Conservation (phyloP, 2,113 vertebrate genomes). For the Acanthochromis polyacanthus region DNA sequence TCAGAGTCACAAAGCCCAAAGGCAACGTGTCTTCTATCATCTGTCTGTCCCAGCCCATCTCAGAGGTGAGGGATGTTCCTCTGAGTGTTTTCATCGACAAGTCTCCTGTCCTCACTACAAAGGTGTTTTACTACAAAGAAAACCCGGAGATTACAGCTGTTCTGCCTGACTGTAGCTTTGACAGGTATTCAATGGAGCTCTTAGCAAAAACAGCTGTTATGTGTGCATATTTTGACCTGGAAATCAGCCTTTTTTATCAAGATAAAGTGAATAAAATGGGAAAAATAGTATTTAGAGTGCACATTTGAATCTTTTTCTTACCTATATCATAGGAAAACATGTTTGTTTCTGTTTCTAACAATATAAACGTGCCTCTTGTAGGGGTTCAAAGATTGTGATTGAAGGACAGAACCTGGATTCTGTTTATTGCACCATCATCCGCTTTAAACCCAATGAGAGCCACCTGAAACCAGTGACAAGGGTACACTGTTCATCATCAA, state of each 20-base stretch:
- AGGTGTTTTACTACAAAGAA: conserved; percentile 90
- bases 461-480: conserved; percentile 82
- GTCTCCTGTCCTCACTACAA: conserved; percentile 83
- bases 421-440: conserved; percentile 83
- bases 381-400: conserved; percentile 90
- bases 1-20: conserved; percentile 74
- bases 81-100: conserved; percentile 89
- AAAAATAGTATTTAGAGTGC: too few relatives aligned
- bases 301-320: neutral
- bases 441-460: conserved; percentile 86
- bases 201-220: neutral
- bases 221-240: neutral
- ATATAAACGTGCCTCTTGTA: conserved; percentile 48
- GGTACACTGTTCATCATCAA: conserved; percentile 60
- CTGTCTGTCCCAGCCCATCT: conserved; percentile 82
- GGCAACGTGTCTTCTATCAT: conserved; percentile 83
- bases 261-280: too few relatives aligned
- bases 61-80: conserved; percentile 82
- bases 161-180: conserved; percentile 89
- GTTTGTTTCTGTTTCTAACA: neutral
- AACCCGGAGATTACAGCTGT: conserved; percentile 85
- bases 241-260: neutral
- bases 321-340: neutral
- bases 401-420: conserved; percentile 91
- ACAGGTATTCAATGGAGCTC: conserved; percentile 72